Conservation (phyloP, 2,113 vertebrate genomes). For the Cromileptes altivelis region DNA sequence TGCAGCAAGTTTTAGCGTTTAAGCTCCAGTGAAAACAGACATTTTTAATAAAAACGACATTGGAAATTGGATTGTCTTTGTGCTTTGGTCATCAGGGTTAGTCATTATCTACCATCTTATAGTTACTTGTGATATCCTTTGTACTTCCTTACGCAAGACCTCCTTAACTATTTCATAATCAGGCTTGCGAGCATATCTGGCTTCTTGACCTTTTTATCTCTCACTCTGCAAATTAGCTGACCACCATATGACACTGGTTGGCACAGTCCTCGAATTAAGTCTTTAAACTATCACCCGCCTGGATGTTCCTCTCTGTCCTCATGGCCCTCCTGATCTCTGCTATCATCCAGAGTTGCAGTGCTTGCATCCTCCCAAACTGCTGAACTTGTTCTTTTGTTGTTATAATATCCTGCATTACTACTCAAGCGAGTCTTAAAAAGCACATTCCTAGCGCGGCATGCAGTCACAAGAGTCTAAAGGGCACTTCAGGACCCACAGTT, state of each 20-base stretch:
- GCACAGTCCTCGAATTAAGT: not conserved
- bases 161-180: not conserved
- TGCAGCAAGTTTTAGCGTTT: not conserved
- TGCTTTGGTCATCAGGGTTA: not conserved
- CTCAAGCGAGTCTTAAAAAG: constrained; percentile 74
- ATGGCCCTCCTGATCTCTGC: constrained; percentile 44
- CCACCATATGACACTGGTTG: not conserved
- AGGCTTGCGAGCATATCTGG: not conserved
- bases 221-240: constrained; percentile 1
- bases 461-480: constrained; percentile 79
- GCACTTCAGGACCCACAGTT: constrained; percentile 46
- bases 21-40: not conserved
- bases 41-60: not conserved
- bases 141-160: not conserved
- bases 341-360: constrained; percentile 59
- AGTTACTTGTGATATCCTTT: not conserved
- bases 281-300: constrained; percentile 4
- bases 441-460: constrained; percentile 66
- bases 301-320: constrained; percentile 5
- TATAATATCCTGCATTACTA: constrained; percentile 68
- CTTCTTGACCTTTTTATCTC: not conserved
- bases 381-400: constrained; percentile 72
- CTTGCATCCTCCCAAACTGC: constrained; percentile 75
- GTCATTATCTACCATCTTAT: not conserved
- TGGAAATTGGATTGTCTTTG: not conserved